phyloP scores from a whole-genome alignment of 2,113 vertebrate species.

The Rousettus leschenaultii region DNA sequence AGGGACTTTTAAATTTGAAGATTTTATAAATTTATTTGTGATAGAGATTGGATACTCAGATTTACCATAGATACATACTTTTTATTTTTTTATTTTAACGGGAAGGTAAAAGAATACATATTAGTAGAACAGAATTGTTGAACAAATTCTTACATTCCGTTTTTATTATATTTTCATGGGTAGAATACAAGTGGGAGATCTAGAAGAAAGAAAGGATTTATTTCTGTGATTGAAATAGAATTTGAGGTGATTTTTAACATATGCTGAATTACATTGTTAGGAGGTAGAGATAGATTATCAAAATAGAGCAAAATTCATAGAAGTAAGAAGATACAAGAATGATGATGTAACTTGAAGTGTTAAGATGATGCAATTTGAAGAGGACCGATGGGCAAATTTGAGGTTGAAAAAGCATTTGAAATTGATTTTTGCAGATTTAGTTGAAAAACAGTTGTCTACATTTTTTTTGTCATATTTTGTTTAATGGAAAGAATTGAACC shows the following conservation, averaged over 20 bases:
- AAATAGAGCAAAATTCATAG: not conserved
- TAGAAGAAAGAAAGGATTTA: not conserved
- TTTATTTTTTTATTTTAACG: not conserved
- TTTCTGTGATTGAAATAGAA: not conserved
- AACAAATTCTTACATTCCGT: not conserved
- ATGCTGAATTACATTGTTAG: not conserved
- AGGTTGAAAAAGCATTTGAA: not conserved
- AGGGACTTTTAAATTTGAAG: not conserved
- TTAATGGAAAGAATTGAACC: not conserved
- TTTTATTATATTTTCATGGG: not conserved
- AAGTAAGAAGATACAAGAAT: not conserved
- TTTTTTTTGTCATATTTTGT: constrained; percentile 1
- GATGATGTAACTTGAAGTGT: not conserved
- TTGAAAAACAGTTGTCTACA: not conserved
- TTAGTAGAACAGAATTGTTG: not conserved
- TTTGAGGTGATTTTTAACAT: not conserved
- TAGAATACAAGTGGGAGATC: not conserved
- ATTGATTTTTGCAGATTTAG: not conserved
- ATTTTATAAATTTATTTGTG: not conserved
- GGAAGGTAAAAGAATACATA: not conserved
- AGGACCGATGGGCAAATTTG: not conserved
- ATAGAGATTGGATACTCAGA: not conserved
- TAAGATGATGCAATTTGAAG: not conserved
- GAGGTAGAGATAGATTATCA: not conserved
- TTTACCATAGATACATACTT: not conserved